Conservation (phyloP, 2,113 vertebrate genomes). For the Notarius lentiginosus region DNA sequence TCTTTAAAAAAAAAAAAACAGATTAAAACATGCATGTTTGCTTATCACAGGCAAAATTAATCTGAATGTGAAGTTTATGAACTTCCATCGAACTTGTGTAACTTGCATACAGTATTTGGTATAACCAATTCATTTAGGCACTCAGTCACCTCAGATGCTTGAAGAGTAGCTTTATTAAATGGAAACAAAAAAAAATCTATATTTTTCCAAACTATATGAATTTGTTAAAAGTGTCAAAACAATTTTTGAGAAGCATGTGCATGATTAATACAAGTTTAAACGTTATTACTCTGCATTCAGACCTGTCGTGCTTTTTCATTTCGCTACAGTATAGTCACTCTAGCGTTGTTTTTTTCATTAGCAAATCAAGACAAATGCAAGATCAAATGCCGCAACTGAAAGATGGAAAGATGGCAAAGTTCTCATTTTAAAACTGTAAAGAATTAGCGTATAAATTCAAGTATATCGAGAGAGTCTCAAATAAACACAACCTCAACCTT, state of each 20-base stretch:
- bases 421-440: neutral
- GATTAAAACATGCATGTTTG: neutral
- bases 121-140: neutral
- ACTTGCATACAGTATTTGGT: neutral
- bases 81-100: neutral
- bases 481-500: neutral
- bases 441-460: neutral
- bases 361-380: neutral
- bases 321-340: neutral
- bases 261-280: neutral
- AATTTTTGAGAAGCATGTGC: neutral
- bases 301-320: neutral
- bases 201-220: neutral
- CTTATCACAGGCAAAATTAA: neutral
- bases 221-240: neutral
- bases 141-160: neutral
- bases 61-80: neutral
- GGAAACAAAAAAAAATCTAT: neutral
- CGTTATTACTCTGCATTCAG: neutral
- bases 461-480: neutral
- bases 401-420: neutral
- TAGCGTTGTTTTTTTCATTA: neutral
- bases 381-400: neutral
- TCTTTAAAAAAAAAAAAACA: neutral
- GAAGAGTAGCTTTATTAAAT: constrained; percentile 2